phyloP scores from a whole-genome alignment of 1,140 invertebrate species.

The Drosophila azteca region DNA sequence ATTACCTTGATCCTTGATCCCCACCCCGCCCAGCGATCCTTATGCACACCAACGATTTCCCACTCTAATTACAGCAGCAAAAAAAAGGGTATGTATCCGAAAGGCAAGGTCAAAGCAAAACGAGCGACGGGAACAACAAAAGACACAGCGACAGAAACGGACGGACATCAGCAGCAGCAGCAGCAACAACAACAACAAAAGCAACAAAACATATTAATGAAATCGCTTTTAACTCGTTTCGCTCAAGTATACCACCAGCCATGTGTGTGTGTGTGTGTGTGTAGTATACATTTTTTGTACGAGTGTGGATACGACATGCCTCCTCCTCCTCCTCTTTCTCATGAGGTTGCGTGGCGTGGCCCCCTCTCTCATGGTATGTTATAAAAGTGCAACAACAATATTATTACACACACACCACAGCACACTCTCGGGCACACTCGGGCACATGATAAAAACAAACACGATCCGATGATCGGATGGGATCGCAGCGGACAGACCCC shows the following conservation, averaged over 20 bases:
- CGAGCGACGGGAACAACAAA: slow-evolving; percentile 14
- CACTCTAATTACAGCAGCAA: slow-evolving; percentile 27
- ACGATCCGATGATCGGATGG: slow-evolving; percentile 62
- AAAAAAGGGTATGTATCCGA: slow-evolving; percentile 30
- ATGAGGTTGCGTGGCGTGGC: neutral
- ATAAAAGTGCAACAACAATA: slow-evolving; percentile 78
- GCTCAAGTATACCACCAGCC: slow-evolving; percentile 66
- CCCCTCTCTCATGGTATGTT: slow-evolving; percentile 38
- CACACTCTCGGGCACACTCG: slow-evolving; percentile 2
- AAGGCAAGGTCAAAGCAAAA: slow-evolving; percentile 28
- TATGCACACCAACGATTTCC: slow-evolving; percentile 1
- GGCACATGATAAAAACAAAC: slow-evolving; percentile 72
- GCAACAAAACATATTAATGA: slow-evolving; percentile 75
- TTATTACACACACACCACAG: slow-evolving; percentile 34
- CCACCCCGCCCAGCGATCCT: neutral
- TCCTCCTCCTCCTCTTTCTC: slow-evolving; percentile 16
- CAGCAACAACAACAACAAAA: slow-evolving; percentile 44
- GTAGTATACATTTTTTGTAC: slow-evolving; percentile 10
- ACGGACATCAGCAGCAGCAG: slow-evolving; percentile 21
- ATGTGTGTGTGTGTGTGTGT: slow-evolving; percentile 17
- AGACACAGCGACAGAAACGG: slow-evolving; percentile 19
- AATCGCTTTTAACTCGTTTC: slow-evolving; percentile 81
- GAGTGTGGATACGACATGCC: slow-evolving; percentile 42
- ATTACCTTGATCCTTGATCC: neutral
- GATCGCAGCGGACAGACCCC: no score